These are phyloP conservation scores for Hyperoplus immaculatus DNA, from an alignment of 2,797 vertebrate species.

Conservation along the genomic window DNA sequence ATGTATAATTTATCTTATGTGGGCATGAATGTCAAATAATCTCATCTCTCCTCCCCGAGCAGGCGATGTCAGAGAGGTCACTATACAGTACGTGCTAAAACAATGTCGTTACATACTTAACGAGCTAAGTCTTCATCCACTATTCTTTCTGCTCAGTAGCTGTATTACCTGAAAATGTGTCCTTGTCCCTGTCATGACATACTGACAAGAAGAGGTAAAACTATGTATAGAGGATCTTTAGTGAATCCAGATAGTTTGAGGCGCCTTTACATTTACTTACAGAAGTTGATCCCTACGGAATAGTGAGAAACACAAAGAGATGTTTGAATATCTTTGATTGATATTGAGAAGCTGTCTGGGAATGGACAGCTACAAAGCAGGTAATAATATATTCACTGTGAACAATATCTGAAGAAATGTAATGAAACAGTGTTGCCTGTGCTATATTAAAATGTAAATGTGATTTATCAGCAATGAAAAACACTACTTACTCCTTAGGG, in stretches of 20 bases:
- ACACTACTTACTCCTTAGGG: not conserved
- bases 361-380: constrained; percentile 12
- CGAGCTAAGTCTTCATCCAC: constrained; percentile 26
- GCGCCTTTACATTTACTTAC: constrained; percentile 22
- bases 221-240: constrained; percentile 10
- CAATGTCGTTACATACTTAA: constrained; percentile 32
- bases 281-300: constrained; percentile 15
- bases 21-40: constrained; percentile 60
- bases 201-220: constrained; percentile 25
- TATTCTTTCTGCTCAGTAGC: constrained; percentile 16
- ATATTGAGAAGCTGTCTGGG: constrained; percentile 23
- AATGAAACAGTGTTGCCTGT: constrained; percentile 30
- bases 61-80: constrained; percentile 52
- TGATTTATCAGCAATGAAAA: constrained; percentile 21
- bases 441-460: constrained; percentile 50
- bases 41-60: constrained; percentile 23
- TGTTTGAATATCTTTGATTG: constrained; percentile 35
- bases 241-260: constrained; percentile 10
- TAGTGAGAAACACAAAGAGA: constrained; percentile 32
- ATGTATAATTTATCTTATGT: constrained; percentile 74
- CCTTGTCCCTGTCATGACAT: not conserved
- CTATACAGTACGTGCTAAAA: constrained; percentile 28
- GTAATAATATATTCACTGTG: constrained; percentile 25
- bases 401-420: constrained; percentile 27
- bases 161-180: constrained; percentile 25